phyloP scores from a whole-genome alignment of 2,113 vertebrate species.

The Macrotis lagotis region DNA sequence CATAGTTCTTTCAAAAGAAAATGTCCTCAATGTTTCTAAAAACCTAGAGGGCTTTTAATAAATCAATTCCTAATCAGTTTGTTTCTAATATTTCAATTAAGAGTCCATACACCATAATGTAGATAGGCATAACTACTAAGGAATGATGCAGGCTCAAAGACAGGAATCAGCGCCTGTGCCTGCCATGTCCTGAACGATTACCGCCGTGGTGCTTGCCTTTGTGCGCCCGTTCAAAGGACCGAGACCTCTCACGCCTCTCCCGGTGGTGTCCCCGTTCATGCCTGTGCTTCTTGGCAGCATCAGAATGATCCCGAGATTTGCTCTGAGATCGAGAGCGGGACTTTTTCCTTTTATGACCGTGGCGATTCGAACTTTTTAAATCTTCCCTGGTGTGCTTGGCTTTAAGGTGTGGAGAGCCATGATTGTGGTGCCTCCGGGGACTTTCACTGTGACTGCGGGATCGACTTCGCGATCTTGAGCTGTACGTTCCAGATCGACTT shows the following conservation, averaged over 20 bases:
- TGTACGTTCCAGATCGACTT: slow-evolving; percentile 97
- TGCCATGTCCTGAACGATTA: slow-evolving; percentile 92
- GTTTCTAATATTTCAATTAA: slow-evolving; percentile 71
- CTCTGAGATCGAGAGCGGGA: slow-evolving; percentile 92
- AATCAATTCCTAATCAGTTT: slow-evolving; percentile 81
- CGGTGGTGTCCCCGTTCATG: slow-evolving; percentile 94
- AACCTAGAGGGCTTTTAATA: slow-evolving; percentile 76
- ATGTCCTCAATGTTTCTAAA: slow-evolving; percentile 75
- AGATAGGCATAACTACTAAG: slow-evolving; percentile 42
- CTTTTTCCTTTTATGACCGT: slow-evolving; percentile 96
- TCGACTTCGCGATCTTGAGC: slow-evolving; percentile 94
- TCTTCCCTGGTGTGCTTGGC: slow-evolving; percentile 91
- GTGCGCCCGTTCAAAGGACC: slow-evolving; percentile 95
- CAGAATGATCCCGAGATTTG: slow-evolving; percentile 92
- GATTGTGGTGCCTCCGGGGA: slow-evolving; percentile 92
- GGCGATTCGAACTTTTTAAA: slow-evolving; percentile 89
- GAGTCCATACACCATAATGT: slow-evolving; percentile 83
- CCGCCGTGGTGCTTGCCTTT: slow-evolving; percentile 95
- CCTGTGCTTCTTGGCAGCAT: slow-evolving; percentile 94
- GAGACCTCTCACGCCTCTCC: slow-evolving; percentile 92
- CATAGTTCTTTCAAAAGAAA: slow-evolving; percentile 76
- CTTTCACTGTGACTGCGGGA: slow-evolving; percentile 95
- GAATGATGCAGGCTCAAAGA: not conserved
- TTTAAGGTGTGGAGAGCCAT: slow-evolving; percentile 92
- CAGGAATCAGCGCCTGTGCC: slow-evolving; percentile 91